A percentile compares a stretch with the other conserved stretches of the same genome.
phyloP scores from a whole-genome alignment of 2,888 invertebrate genomes.

The Seira ritae region DNA sequence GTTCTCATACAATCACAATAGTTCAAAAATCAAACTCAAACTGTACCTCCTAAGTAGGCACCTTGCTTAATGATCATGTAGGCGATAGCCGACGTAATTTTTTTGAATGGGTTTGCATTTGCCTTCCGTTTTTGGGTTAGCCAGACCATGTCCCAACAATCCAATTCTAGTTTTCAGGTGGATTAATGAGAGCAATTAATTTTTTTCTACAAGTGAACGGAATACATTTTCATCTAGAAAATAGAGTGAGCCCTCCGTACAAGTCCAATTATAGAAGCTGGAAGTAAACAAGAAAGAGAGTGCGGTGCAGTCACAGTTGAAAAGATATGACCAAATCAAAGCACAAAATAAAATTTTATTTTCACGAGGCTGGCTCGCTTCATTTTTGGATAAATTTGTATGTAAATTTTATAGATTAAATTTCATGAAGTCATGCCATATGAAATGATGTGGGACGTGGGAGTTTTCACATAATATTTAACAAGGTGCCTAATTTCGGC shows the following conservation, averaged over 20 bases:
- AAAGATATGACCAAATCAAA: background rate
- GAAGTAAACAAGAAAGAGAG: background rate
- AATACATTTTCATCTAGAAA: too few relatives aligned
- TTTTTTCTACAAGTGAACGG: background rate
- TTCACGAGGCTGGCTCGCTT: too few relatives aligned
- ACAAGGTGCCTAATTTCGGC: conserved; percentile 25
- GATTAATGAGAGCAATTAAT: conserved; percentile 8
- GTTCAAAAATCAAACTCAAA: too few relatives aligned
- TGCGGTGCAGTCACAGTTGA: background rate
- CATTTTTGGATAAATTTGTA: too few relatives aligned
- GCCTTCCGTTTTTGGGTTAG: too few relatives aligned
- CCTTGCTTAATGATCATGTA: background rate
- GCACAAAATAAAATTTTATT: too few relatives aligned
- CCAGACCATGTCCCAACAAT: too few relatives aligned
- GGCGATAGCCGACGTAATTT: background rate
- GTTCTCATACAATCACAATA: too few relatives aligned
- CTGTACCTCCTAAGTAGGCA: too few relatives aligned
- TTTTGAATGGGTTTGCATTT: conserved; percentile 1
- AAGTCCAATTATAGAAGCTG: background rate
- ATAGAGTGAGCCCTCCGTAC: background rate
- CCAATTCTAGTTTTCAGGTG: too few relatives aligned
- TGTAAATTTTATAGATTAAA: too few relatives aligned
- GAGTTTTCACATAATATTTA: conserved; percentile 50
- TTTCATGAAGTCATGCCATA: background rate
- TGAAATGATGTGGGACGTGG: conserved; percentile 39